phyloP scores from a whole-genome alignment of 1,140 invertebrate species.

The Plectrocnemia conspersa region DNA sequence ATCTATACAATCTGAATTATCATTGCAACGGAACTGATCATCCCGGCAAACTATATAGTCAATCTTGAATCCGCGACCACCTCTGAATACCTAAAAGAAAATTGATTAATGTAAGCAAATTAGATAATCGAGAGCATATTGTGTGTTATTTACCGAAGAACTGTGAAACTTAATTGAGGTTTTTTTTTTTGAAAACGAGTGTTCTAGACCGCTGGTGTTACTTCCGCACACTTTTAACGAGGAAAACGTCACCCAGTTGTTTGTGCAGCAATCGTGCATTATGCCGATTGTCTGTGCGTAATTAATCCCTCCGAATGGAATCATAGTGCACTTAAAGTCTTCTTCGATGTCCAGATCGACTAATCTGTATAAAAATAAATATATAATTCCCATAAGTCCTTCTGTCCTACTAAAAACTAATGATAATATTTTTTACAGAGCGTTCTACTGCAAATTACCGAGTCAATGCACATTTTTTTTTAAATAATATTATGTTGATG shows the following conservation, averaged over 20 bases:
- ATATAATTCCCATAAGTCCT: background rate
- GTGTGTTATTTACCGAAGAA: constrained; percentile 19
- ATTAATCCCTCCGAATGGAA: too few species aligned
- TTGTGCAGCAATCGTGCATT: constrained; percentile 28
- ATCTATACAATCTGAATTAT: constrained; percentile 24
- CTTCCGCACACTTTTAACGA: constrained; percentile 21
- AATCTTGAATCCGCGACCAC: constrained; percentile 24
- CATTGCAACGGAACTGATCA: constrained; percentile 25
- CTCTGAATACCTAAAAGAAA: constrained; percentile 23
- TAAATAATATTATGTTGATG: too few species aligned
- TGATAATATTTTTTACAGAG: too few species aligned
- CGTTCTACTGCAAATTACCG: too few species aligned
- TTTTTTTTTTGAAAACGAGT: constrained; percentile 1
- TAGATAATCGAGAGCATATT: constrained; percentile 3
- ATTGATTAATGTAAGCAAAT: background rate
- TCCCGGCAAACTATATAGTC: constrained; percentile 20
- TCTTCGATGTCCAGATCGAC: constrained; percentile 28
- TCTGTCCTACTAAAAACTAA: too few species aligned
- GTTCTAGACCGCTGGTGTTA: constrained; percentile 13
- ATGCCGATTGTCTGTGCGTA: too few species aligned
- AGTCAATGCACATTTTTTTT: too few species aligned
- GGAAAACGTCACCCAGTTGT: constrained; percentile 26
- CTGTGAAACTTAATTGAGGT: constrained; percentile 26
- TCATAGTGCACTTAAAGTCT: constrained; percentile 12
- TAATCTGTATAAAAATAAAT: constrained; percentile 17